Evolutionary conservation across 2,113 vertebrate genomes (phyloP).

Genomic region (Phrynosoma blainvillii): DNA sequence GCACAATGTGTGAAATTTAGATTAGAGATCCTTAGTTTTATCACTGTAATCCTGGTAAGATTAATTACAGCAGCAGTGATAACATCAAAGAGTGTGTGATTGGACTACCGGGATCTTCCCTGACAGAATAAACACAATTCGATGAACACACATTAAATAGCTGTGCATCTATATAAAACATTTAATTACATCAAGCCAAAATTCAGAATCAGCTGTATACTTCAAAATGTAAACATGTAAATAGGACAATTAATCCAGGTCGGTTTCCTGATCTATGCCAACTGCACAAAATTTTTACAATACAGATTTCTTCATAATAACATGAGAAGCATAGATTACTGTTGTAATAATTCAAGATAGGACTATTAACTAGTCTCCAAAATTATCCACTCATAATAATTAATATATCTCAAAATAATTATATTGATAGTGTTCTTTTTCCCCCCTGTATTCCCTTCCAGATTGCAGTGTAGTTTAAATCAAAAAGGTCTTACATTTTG

Average conservation of each 20-base stretch:
- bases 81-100: not conserved
- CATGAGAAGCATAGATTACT: slow-evolving; percentile 1
- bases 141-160: not conserved
- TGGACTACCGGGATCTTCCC: not conserved
- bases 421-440: not conserved
- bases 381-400: slow-evolving; percentile 22
- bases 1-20: not conserved
- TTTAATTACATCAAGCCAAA: not conserved
- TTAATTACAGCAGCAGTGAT: not conserved
- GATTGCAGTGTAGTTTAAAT: too few species aligned
- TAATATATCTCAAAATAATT: not conserved
- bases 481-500: too few species aligned
- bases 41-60: not conserved
- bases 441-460: too few species aligned
- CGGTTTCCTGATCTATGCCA: slow-evolving; percentile 5
- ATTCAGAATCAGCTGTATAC: not conserved
- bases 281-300: not conserved
- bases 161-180: not conserved
- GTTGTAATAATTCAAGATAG: not conserved
- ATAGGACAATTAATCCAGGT: not conserved
- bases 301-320: slow-evolving; percentile 8
- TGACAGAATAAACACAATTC: not conserved
- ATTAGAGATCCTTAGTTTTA: not conserved
- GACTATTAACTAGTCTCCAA: not conserved
- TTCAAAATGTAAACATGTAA: not conserved